A percentile compares a stretch with the other conserved stretches of the same genome.
These are phyloP conservation scores for Merops nubicus DNA, from an alignment of 2,113 vertebrate genomes.

Conservation along the genomic window DNA sequence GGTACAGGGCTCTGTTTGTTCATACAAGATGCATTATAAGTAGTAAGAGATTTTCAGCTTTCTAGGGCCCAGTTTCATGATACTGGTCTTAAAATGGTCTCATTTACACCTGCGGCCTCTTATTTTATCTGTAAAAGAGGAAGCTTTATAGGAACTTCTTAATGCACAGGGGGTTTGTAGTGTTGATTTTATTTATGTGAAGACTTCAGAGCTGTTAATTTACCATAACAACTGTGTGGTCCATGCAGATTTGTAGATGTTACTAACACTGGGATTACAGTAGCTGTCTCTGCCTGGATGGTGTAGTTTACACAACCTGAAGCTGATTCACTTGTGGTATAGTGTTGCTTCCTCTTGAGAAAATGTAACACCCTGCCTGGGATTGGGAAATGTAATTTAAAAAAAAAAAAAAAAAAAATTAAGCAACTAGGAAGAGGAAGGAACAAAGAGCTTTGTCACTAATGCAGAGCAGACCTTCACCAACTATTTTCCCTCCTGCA, in stretches of 20 bases:
- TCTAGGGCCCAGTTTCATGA: not conserved
- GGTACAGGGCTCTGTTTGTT: not conserved
- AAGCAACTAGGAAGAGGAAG: not conserved
- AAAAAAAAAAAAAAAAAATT: too few relatives aligned
- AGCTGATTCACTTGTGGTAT: not conserved
- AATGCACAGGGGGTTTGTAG: accelerated
- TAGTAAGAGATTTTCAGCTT: not conserved
- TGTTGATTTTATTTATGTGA: not conserved
- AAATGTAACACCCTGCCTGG: not conserved
- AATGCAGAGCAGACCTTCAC: not conserved
- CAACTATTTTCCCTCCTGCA: not conserved
- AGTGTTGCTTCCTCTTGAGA: not conserved
- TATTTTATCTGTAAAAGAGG: not conserved
- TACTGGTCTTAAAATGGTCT: not conserved
- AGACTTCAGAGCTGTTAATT: not conserved
- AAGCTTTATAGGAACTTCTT: not conserved
- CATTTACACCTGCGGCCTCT: not conserved
- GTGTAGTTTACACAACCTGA: not conserved
- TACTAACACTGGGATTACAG: not conserved
- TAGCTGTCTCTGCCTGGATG: not conserved
- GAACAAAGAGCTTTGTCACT: not conserved
- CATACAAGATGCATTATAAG: not conserved
- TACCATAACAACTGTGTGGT: accelerated
- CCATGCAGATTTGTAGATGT: not conserved
- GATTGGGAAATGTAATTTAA: not conserved